Evolutionary conservation across 1,140 invertebrate species (phyloP).

Genomic region (Nebria ingens): DNA sequence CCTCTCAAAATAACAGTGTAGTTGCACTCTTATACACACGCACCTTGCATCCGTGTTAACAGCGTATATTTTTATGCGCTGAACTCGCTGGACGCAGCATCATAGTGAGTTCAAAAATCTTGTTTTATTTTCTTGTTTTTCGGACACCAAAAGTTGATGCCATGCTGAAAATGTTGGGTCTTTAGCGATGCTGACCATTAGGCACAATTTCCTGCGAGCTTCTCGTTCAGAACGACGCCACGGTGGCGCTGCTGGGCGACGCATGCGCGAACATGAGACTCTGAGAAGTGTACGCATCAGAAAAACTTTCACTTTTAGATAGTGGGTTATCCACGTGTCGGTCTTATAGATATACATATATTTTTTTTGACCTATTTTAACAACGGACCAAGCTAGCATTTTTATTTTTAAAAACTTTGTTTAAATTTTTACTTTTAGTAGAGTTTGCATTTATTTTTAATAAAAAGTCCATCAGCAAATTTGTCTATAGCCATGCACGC

Average conservation of each 20-base stretch:
- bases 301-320: constrained; percentile 7
- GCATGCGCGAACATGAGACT: not conserved
- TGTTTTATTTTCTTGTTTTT: not conserved
- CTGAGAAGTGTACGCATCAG: not conserved
- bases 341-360: not conserved
- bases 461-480: too few species aligned
- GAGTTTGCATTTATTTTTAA: too few species aligned
- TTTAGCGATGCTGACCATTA: too few species aligned
- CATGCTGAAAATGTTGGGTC: too few species aligned
- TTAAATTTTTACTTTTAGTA: too few species aligned
- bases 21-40: too few species aligned
- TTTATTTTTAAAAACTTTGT: constrained; percentile 1
- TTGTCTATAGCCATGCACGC: too few species aligned
- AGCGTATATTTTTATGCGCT: not conserved
- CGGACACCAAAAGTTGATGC: too few species aligned
- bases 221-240: not conserved
- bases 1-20: not conserved
- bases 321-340: constrained; percentile 6
- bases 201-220: not conserved
- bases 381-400: not conserved
- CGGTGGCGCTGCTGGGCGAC: not conserved
- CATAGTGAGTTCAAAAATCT: too few species aligned
- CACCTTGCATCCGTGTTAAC: too few species aligned
- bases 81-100: not conserved
- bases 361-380: constrained; percentile 8